A percentile compares a stretch with the other conserved stretches of the same genome.
Evolutionary conservation across 92 coral and sea anemone species (phyloP).

Genomic region (Metridium senile): DNA sequence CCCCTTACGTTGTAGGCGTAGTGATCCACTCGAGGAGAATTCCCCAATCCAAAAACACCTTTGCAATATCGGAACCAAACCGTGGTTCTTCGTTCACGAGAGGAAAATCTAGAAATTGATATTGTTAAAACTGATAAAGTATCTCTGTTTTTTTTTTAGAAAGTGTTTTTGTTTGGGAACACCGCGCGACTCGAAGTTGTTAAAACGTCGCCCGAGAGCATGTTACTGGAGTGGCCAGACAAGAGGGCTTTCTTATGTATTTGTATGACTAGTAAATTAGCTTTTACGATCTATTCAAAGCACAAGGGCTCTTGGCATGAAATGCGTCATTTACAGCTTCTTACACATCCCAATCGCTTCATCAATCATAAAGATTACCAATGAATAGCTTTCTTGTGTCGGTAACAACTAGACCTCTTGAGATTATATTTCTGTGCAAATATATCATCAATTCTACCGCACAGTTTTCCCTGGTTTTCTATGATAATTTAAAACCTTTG

Average conservation of each 20-base stretch:
- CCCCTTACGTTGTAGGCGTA: background rate
- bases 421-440: background rate
- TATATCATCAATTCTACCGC: background rate
- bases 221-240: conserved; percentile 15
- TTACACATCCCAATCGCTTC: background rate
- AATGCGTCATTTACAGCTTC: conserved; percentile 16
- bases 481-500: background rate
- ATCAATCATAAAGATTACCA: conserved; percentile 5
- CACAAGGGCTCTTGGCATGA: background rate
- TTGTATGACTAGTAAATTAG: conserved; percentile 24
- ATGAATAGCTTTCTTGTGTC: background rate
- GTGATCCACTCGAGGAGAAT: background rate
- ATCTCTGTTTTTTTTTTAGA: background rate
- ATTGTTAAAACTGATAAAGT: background rate
- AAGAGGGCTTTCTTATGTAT: conserved; percentile 11
- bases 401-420: background rate
- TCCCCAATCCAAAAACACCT: background rate
- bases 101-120: background rate
- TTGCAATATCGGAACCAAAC: no score
- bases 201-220: conserved; percentile 20
- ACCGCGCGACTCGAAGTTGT: background rate
- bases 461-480: background rate
- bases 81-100: no score
- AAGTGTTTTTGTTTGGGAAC: conserved; percentile 6
- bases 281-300: conserved; percentile 25